Evolutionary conservation across 2,888 invertebrate genomes (phyloP), one percentile per base, ranked within the genome.

Genomic region (Trachelus troglodyta): DNA sequence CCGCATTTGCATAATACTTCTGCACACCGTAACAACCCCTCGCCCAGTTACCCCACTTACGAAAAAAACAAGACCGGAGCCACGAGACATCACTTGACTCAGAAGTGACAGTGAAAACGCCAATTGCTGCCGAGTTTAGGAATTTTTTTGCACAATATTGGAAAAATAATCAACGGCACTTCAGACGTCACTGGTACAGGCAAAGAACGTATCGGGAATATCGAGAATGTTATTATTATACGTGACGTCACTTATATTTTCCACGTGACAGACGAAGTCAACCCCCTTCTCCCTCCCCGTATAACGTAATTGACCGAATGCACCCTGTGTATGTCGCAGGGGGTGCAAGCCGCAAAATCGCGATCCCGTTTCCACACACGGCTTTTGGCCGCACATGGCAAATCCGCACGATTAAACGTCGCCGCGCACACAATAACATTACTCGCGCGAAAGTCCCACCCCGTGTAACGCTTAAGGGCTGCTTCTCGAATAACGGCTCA

Each of bases 401-500:
- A 88, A 90, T 90, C 86, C 84, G 77, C 76, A 83, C 86, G 86
- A 89, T 89, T 89, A 12, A 89, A 86, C 88, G 84, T 82, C 69
- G 71, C 81, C 79, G 75, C 81, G 77, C 69, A 77, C 79, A 84
- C 85, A 87, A 87, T 85, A 79, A 40, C 40, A 23, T 23, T 40
- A 40, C 40, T 40, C 40, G 40, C 40, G 40, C 40, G 23, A 40
- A 40, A 23, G 23, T 40, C 23, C 40, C 80, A 81, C 80, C 80
- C 79, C 81, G 75, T 80, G 79, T 80, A 76, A 78, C 73, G 76
- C 77, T 74, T 77, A 79, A 69, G 34, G 77, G 75, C 69, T 73
- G 71, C 30, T 80, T 81, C 84, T 87, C 85, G 84, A 88, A 88
- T 87, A 88, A 89, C 88, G 88, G 87, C 89, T 90, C 88, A 87